Conservation (phyloP, 1,140 invertebrate species). For the Reticulitermes speratus region DNA sequence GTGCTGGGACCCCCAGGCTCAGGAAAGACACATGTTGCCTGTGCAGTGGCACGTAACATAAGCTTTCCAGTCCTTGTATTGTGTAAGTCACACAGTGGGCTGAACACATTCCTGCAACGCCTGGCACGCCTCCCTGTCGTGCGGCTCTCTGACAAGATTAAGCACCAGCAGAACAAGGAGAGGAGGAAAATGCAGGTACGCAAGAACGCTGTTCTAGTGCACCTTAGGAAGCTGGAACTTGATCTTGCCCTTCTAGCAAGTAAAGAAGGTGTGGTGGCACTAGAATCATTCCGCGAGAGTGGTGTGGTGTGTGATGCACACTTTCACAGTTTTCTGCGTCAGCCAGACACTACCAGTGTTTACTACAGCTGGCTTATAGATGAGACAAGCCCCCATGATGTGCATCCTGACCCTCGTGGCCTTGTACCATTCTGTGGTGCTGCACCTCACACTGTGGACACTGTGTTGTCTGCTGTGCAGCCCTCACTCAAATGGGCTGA, state of each 20-base stretch:
- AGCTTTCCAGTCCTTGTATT: background rate
- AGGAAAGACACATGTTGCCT: background rate
- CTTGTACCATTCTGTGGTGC: background rate
- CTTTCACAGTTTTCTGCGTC: background rate
- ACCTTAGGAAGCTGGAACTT: background rate
- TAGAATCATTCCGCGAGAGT: background rate
- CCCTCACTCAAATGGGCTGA: background rate
- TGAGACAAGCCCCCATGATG: background rate
- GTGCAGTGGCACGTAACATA: background rate
- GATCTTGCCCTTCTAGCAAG: background rate
- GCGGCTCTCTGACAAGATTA: background rate
- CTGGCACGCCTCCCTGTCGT: background rate
- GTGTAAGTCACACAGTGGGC: background rate
- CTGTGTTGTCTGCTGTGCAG: background rate
- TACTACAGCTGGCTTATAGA: slow-evolving; percentile 7
- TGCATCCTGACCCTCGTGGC: background rate
- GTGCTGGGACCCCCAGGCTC: background rate
- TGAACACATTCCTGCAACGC: background rate
- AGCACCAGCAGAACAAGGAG: background rate
- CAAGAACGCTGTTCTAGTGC: background rate
- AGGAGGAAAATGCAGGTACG: background rate
- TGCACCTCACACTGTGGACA: background rate
- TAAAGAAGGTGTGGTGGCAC: background rate
- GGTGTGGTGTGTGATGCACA: background rate
- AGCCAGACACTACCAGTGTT: background rate